These are phyloP conservation scores for Eolophus roseicapilla DNA, from an alignment of 2,113 vertebrate species.

Conservation along the genomic window DNA sequence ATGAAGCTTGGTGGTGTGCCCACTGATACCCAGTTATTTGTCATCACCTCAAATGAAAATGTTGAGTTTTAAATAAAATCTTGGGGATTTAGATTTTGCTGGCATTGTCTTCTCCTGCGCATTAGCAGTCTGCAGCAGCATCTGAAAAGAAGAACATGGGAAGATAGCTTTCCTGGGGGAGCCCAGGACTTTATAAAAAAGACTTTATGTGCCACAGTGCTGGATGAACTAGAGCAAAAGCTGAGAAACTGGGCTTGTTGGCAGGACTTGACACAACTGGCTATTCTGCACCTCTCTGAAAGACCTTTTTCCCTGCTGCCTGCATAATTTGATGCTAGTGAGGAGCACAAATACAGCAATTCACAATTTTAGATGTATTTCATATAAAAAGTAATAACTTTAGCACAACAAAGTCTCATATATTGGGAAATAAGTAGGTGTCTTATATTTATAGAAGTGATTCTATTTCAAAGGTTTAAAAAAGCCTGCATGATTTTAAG, in stretches of 20 bases:
- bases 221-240: neutral
- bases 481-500: neutral
- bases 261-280: neutral
- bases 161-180: neutral
- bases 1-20: neutral
- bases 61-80: neutral
- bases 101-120: neutral
- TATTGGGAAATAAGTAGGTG: neutral
- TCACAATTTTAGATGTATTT: neutral
- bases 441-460: neutral
- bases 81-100: neutral
- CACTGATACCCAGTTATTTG: neutral
- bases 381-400: neutral
- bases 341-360: neutral
- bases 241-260: neutral
- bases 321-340: neutral
- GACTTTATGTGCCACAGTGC: neutral
- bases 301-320: neutral
- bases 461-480: slow-evolving; percentile 2
- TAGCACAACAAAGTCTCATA: neutral
- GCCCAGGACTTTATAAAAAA: neutral
- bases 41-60: neutral
- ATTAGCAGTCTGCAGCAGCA: neutral
- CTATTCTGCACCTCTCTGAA: neutral
- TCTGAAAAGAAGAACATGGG: neutral